Conservation (phyloP, 2,888 invertebrate genomes). For the Limenitis camilla region DNA sequence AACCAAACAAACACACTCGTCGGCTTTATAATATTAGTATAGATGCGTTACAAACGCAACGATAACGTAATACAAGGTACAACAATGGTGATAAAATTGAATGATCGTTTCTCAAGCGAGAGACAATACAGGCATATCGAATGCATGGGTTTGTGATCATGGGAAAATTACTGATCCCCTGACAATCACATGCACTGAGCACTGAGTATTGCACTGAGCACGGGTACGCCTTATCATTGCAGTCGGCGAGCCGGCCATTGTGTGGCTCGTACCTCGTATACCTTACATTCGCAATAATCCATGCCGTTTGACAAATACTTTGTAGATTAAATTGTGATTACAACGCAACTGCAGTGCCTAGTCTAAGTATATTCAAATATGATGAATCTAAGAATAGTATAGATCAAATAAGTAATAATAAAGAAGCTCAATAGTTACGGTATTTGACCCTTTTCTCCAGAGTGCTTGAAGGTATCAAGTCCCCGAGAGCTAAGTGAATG, state of each 20-base stretch:
- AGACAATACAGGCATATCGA: conserved; percentile 47
- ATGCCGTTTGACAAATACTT: conserved; percentile 50
- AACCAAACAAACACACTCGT: no score
- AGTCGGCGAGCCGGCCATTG: conserved; percentile 41
- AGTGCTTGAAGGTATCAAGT: no score
- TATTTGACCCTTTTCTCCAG: no score
- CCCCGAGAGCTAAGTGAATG: no score
- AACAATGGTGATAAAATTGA: conserved; percentile 15
- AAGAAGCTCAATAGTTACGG: no score
- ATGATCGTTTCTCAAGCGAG: conserved; percentile 23
- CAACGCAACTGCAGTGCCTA: conserved; percentile 39
- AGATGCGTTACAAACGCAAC: conserved; percentile 1
- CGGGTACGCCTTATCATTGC: conserved; percentile 40
- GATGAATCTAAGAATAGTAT: no score
- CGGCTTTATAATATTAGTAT: not conserved
- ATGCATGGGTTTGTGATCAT: conserved; percentile 47
- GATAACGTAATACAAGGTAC: conserved; percentile 1
- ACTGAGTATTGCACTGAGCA: conserved; percentile 24
- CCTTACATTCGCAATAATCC: conserved; percentile 56
- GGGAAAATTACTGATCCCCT: conserved; percentile 55
- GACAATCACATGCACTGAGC: conserved; percentile 40
- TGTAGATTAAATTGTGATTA: conserved; percentile 52
- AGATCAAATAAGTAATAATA: no score
- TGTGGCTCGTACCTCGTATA: conserved; percentile 35
- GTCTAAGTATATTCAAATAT: conserved; percentile 15